Conservation (phyloP, 53 echinoderm and acorn worm genomes). For the Echinarachnius parma region DNA sequence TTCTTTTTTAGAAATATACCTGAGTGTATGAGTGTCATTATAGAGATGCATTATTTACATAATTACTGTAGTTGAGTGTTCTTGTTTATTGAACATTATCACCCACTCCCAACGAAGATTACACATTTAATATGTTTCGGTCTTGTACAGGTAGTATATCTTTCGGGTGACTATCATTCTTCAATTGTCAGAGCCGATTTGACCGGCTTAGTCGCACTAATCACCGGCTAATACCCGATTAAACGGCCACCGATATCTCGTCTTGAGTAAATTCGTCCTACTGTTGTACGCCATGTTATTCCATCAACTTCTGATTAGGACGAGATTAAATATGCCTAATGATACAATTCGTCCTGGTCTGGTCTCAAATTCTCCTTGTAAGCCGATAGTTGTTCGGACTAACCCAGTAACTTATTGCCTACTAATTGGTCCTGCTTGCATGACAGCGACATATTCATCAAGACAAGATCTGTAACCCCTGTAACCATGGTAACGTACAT, state of each 20-base stretch:
- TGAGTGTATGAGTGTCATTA: too few species aligned
- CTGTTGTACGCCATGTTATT: neutral
- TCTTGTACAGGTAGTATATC: too few species aligned
- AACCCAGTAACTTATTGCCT: conserved; percentile 9
- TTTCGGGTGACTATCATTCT: too few species aligned
- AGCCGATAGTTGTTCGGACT: too few species aligned
- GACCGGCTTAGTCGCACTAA: conserved; percentile 4
- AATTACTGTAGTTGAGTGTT: too few species aligned
- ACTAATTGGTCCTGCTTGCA: neutral
- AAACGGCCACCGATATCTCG: conserved; percentile 7
- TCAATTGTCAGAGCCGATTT: conserved; percentile 13
- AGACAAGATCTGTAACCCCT: too few species aligned
- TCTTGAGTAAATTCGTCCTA: neutral
- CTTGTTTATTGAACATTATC: too few species aligned
- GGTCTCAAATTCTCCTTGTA: conserved; percentile 26
- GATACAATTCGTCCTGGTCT: neutral
- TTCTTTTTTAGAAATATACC: too few species aligned
- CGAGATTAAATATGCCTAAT: neutral
- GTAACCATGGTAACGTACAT: too few species aligned
- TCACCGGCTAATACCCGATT: conserved; percentile 34
- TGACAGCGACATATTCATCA: conserved; percentile 17
- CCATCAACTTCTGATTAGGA: conserved; percentile 8
- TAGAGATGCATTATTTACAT: too few species aligned
- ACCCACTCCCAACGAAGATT: too few species aligned
- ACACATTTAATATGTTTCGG: too few species aligned